Evolutionary conservation across 35 echinoderm and acorn worm genomes (phyloP), one percentile per base, ranked within the genome.

Genomic region (Apostichopus japonicus): DNA sequence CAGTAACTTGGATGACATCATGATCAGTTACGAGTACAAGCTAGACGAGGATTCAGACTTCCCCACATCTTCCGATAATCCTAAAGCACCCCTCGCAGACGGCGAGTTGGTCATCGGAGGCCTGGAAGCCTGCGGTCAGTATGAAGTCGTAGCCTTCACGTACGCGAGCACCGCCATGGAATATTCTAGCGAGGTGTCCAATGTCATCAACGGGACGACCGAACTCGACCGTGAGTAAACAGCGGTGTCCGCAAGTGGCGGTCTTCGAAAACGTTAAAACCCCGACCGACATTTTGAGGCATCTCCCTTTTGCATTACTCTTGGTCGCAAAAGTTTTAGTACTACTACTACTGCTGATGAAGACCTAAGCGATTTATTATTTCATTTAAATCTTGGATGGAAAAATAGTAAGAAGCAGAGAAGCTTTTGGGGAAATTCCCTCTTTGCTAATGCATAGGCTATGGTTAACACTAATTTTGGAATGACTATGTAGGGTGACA

Each of bases 1-100:
- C 86, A 89, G 86, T 89, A 33, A 16, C 63, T 65, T 89, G 56
- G 86, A 89, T 63, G 86, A 89, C 86, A 52, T 89, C 9, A 22
- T 65, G 86, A 63, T 89, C 17, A 10, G 33, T 16, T 89, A 89
- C 25, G 53, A 89, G 21, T 73, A 72, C 14, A 87, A 87, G 21
- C 54, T 6, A n/a, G 56, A 25, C n/a, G 21, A 53, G 1, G 86
- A 10, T 1, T 17, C 22, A 0, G 11, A 4, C n/a, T 87, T 87
- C 57, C 86, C 86, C 10, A 1, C 16, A 25, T 8, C 23, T 8
- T 75, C 86, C 2, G 62, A 6, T 63, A 89, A 72, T 22, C 23
- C 62, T 54, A 59, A 23, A 27, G 62, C 52, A 22, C 61, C 86
- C 1, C 17, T 89, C 0, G 72, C 24, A 4, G 62, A 89, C 17